phyloP scores from a whole-genome alignment of 2,888 invertebrate species.

The Drosophila demipolita region DNA sequence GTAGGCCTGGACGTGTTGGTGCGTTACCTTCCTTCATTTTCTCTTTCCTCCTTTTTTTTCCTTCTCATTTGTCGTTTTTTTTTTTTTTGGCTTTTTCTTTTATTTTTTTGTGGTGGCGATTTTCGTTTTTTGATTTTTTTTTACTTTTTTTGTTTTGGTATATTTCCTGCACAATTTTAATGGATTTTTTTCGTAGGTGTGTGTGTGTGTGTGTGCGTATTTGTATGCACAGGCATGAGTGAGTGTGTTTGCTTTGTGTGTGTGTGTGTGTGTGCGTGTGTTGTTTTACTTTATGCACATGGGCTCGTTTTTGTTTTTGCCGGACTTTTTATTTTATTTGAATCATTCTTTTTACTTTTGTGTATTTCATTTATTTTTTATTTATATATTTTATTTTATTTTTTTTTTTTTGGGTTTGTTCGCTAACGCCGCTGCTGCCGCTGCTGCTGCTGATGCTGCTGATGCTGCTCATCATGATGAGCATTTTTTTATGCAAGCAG shows the following conservation, averaged over 20 bases:
- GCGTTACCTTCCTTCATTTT: slow-evolving; percentile 46
- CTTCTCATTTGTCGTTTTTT: slow-evolving; percentile 11
- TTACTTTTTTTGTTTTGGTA: slow-evolving; percentile 44
- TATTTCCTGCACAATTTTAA: slow-evolving; percentile 70
- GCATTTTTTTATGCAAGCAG: slow-evolving; percentile 83
- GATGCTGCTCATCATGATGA: slow-evolving; percentile 75
- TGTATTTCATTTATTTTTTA: slow-evolving; percentile 27
- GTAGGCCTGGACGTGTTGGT: slow-evolving; percentile 60
- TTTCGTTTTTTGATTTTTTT: slow-evolving; percentile 39
- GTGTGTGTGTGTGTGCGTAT: slow-evolving; percentile 12
- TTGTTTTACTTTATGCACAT: slow-evolving; percentile 63
- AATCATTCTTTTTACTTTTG: slow-evolving; percentile 18
- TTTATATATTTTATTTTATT: slow-evolving; percentile 25
- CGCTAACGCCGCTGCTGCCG: slow-evolving; percentile 22
- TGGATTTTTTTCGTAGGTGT: slow-evolving; percentile 64
- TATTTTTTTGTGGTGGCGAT: slow-evolving; percentile 22
- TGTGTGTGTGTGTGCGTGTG: slow-evolving; percentile 16
- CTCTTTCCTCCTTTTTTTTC: not conserved
- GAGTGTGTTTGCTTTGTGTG: slow-evolving; percentile 1
- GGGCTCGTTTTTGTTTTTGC: slow-evolving; percentile 38
- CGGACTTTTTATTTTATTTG: slow-evolving; percentile 23
- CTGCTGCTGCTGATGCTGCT: slow-evolving; percentile 36
- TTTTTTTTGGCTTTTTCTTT: slow-evolving; percentile 29
- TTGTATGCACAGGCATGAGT: slow-evolving; percentile 9
- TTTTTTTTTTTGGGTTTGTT: slow-evolving; percentile 18